A percentile compares a stretch with the other conserved stretches of the same genome.
These are phyloP conservation scores for Bucco capensis DNA, from an alignment of 2,113 vertebrate species.

Conservation along the genomic window DNA sequence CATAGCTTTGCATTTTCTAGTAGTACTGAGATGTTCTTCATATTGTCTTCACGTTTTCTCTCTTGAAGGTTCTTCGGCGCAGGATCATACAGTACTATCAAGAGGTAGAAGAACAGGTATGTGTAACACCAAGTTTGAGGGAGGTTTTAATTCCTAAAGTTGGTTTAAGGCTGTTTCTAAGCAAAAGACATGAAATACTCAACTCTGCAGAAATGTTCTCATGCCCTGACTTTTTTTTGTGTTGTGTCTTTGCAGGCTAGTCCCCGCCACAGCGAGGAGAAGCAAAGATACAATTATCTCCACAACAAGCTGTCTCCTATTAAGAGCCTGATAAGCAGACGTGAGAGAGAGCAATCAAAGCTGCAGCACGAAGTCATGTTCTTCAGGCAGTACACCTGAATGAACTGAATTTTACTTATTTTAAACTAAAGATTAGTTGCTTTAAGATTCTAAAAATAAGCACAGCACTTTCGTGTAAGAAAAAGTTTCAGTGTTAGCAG, in stretches of 20 bases:
- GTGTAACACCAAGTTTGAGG: not conserved
- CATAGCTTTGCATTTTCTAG: not conserved
- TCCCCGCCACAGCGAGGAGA: slow-evolving; percentile 85
- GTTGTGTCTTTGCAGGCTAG: slow-evolving; percentile 70
- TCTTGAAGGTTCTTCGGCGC: slow-evolving; percentile 80
- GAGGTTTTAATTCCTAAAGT: rapidly evolving
- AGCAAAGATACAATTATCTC: slow-evolving; percentile 87
- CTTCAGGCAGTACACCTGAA: slow-evolving; percentile 59
- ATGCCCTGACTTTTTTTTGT: not conserved
- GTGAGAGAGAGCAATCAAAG: slow-evolving; percentile 78
- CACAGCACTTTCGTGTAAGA: slow-evolving; percentile 45
- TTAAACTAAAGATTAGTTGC: slow-evolving; percentile 66
- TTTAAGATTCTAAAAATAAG: slow-evolving; percentile 43
- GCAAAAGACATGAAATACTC: not conserved
- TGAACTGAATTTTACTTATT: slow-evolving; percentile 71
- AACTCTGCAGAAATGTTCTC: not conserved
- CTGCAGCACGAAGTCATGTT: slow-evolving; percentile 71
- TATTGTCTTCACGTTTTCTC: not conserved
- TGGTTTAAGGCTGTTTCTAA: not conserved
- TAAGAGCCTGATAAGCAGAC: slow-evolving; percentile 84
- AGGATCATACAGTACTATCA: slow-evolving; percentile 86
- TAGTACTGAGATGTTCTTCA: not conserved
- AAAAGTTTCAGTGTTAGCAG: slow-evolving; percentile 66
- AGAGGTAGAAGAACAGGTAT: slow-evolving; percentile 79
- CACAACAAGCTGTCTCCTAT: slow-evolving; percentile 91